A percentile compares a stretch with the other conserved stretches of the same genome.
Evolutionary conservation across 2,113 vertebrate genomes (phyloP).

Genomic region (Limnothrissa miodon): DNA sequence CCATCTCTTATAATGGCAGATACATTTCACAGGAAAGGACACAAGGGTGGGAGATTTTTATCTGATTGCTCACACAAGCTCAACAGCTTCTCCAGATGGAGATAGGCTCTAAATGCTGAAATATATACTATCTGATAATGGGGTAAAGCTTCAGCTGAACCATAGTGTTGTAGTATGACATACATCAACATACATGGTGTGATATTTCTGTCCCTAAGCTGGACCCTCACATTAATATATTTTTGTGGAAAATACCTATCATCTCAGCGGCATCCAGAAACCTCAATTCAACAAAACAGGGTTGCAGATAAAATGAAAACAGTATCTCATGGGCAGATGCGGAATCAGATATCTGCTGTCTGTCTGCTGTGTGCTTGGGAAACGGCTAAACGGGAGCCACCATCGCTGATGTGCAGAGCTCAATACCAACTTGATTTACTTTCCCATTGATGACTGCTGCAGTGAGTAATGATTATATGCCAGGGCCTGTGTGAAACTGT

Average conservation of each 20-base stretch:
- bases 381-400: background rate
- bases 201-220: background rate
- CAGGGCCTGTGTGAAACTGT: constrained; percentile 64
- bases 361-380: background rate
- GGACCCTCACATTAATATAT: background rate
- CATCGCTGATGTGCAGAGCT: constrained; percentile 30
- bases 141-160: no score
- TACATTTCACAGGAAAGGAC: no score
- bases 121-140: no score
- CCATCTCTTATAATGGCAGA: background rate
- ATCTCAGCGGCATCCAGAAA: background rate
- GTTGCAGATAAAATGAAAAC: background rate
- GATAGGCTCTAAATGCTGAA: no score
- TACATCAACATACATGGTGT: no score
- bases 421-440: constrained; percentile 67
- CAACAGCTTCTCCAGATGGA: no score
- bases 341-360: background rate
- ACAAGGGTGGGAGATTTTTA: background rate
- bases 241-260: background rate
- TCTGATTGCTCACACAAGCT: background rate
- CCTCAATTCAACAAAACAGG: background rate
- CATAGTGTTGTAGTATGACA: no score
- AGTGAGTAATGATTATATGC: constrained; percentile 72
- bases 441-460: constrained; percentile 60
- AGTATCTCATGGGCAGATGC: background rate